These are phyloP conservation scores for Agonum fuliginosum DNA, from an alignment of 2,888 invertebrate species.

Conservation along the genomic window DNA sequence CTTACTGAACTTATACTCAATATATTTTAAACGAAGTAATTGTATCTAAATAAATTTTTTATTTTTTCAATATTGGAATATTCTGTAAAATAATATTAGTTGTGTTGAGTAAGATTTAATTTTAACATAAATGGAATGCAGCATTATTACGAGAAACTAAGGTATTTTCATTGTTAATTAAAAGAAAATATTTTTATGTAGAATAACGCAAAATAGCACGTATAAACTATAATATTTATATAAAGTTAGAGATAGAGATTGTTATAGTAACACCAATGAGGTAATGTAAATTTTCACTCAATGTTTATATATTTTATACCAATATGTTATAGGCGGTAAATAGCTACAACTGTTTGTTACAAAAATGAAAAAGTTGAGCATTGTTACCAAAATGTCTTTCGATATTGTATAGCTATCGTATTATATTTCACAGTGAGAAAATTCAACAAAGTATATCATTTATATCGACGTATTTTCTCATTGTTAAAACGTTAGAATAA, in stretches of 20 bases:
- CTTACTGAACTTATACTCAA: too few species aligned
- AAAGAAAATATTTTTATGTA: conserved; percentile 22
- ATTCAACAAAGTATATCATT: conserved; percentile 7
- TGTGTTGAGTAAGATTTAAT: too few species aligned
- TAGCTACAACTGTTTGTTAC: conserved; percentile 52
- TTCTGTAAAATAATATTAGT: too few species aligned
- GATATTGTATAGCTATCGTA: conserved; percentile 42
- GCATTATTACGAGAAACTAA: too few species aligned
- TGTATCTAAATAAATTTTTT: too few species aligned
- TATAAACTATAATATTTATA: conserved; percentile 26
- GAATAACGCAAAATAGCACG: not conserved
- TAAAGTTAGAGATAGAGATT: conserved; percentile 40
- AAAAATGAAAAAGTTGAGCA: conserved; percentile 49
- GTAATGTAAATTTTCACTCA: conserved; percentile 53
- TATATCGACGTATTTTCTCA: conserved; percentile 22
- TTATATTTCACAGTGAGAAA: conserved; percentile 48
- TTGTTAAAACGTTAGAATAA: conserved; percentile 29
- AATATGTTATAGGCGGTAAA: conserved; percentile 49
- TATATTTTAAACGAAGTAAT: too few species aligned
- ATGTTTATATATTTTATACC: conserved; percentile 59
- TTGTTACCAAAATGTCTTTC: conserved; percentile 58
- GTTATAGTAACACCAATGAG: conserved; percentile 56
- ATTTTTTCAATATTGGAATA: too few species aligned
- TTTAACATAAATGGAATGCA: too few species aligned
- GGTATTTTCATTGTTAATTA: too few species aligned